Base-by-base conservation (phyloP, 2,797 vertebrate species). In the Pangasius djambal region DNA sequence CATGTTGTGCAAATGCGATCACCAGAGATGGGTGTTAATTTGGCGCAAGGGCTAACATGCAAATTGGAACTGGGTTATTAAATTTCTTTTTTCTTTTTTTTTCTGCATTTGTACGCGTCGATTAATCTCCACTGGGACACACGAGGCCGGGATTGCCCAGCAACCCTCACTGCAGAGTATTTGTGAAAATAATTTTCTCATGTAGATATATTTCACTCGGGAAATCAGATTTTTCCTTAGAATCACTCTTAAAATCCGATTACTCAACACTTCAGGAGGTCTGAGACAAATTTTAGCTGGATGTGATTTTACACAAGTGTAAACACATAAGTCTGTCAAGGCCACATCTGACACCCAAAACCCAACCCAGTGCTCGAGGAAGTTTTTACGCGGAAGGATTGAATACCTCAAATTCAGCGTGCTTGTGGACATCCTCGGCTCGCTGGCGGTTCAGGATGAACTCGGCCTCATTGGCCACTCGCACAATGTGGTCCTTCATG, bases 401-500 rank as follows among this genome's bases (percentile, higher is more conserved):
- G 20, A 70, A 74, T 77, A 99, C 98, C 98, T 99, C 98, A 90
- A 99, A 99, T 91, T 99, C 98, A 0, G 98, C 97, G 0, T 99
- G 98, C 88, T 99, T 99, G 95, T 99, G 98, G 55, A 99, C 98
- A 67, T 99, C 98, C 92, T 99, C 98, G 0, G 98, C 98, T 90
- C 98, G 95, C 95, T 99, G 98, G 91, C 98, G 94, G 94, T 99
- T 99, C 92, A 99, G 96, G 95, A 99, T 99, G 93, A 99, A 99
- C 93, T 99, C 98, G 0, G 98, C 98, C 93, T 99, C 98, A 77
- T 99, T 99, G 90, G 98, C 98, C 0, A 99, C 98, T 16, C 98
- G 97, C 2, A 99, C 98, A 82, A 99, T 99, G 91, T 99, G 98
- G 94, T 99, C 98, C 95, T 99, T 99, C 98, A 99, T 99, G 86